Percentiles rank a stretch among this genome's conserved stretches.
phyloP scores from a whole-genome alignment of 1,140 invertebrate species.

The Sarcophaga peregrina region DNA sequence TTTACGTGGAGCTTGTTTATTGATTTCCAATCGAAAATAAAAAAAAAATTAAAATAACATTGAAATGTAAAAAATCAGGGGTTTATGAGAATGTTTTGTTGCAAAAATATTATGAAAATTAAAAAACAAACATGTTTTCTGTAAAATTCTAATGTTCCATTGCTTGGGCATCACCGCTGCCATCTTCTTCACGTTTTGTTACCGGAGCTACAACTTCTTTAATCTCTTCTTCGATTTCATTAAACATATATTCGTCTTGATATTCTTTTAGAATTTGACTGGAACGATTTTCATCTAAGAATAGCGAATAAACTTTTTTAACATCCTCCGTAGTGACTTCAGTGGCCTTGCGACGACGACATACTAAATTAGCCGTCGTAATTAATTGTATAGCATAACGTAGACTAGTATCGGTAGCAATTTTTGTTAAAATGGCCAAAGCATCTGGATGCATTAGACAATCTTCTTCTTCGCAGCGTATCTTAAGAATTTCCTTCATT shows the following conservation, averaged over 20 bases:
- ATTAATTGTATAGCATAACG: conserved; percentile 99
- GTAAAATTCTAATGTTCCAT: conserved; percentile 57
- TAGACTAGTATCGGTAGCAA: conserved; percentile 92
- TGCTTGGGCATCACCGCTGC: conserved; percentile 54
- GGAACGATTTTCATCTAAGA: conserved; percentile 93
- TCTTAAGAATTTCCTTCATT: conserved; percentile 91
- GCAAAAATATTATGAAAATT: background rate
- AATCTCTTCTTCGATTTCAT: conserved; percentile 69
- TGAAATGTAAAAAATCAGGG: background rate
- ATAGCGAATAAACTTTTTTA: conserved; percentile 93
- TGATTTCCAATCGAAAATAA: conserved; percentile 12
- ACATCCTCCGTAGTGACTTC: conserved; percentile 92
- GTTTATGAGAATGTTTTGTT: conserved; percentile 12
- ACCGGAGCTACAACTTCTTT: background rate
- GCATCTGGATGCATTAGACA: conserved; percentile 95
- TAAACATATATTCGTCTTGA: conserved; percentile 96
- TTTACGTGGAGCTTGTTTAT: background rate
- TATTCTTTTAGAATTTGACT: conserved; percentile 95
- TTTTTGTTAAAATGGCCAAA: conserved; percentile 88
- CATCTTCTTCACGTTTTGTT: conserved; percentile 54
- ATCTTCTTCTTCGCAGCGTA: conserved; percentile 96
- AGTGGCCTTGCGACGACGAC: conserved; percentile 82
- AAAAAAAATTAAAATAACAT: conserved; percentile 1
- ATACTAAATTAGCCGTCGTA: conserved; percentile 92
- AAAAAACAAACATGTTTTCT: background rate